phyloP scores from a whole-genome alignment of 2,888 invertebrate species.

The Archips crataeganus region DNA sequence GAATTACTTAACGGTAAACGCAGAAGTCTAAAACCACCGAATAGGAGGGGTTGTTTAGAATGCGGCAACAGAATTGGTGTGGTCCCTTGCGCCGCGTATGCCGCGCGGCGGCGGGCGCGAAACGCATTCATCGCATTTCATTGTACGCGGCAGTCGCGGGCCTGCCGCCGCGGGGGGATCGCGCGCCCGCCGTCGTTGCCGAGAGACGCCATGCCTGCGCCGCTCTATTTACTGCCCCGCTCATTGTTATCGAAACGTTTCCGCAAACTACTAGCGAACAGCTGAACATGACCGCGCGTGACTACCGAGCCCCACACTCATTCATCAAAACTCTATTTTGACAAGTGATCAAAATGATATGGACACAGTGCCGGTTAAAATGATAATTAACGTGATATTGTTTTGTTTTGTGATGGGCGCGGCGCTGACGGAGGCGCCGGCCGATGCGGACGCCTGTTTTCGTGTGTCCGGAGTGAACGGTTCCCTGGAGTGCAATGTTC shows the following conservation, averaged over 20 bases:
- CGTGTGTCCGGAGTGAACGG: slow-evolving; percentile 74
- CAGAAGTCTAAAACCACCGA: slow-evolving; percentile 65
- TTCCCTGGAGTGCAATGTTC: slow-evolving; percentile 87
- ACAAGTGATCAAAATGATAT: slow-evolving; percentile 81
- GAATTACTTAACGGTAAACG: slow-evolving; percentile 68
- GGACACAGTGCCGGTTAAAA: slow-evolving; percentile 82
- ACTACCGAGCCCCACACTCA: slow-evolving; percentile 64
- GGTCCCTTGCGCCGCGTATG: slow-evolving; percentile 54
- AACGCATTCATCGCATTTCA: slow-evolving; percentile 77
- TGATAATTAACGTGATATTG: slow-evolving; percentile 82
- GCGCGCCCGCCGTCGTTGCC: slow-evolving; percentile 59
- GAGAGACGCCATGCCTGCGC: slow-evolving; percentile 48
- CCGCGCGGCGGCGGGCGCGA: slow-evolving; percentile 55
- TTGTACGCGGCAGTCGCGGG: slow-evolving; percentile 79
- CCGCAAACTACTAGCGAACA: slow-evolving; percentile 64
- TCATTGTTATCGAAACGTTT: slow-evolving; percentile 67
- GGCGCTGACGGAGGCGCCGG: slow-evolving; percentile 82
- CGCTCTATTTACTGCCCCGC: slow-evolving; percentile 68
- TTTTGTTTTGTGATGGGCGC: slow-evolving; percentile 85
- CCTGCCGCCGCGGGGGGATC: slow-evolving; percentile 78
- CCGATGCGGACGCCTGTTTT: slow-evolving; percentile 77
- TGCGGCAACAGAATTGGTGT: slow-evolving; percentile 76
- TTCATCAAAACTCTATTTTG: slow-evolving; percentile 67
- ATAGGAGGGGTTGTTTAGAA: slow-evolving; percentile 78
- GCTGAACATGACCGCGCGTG: slow-evolving; percentile 73